Conservation (phyloP, 2,113 vertebrate species). For the Callocephalon fimbriatum region DNA sequence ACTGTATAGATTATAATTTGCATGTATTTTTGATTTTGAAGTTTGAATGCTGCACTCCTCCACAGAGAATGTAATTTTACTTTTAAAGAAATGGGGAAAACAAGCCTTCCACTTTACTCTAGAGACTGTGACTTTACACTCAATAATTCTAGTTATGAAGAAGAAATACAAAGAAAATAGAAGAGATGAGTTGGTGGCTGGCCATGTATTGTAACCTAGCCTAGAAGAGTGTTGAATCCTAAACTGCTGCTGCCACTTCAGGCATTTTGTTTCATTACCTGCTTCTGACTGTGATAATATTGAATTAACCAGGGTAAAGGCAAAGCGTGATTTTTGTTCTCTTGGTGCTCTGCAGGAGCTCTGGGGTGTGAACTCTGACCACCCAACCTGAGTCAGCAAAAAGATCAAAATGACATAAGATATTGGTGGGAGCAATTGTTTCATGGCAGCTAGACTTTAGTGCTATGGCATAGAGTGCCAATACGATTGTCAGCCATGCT, state of each 20-base stretch:
- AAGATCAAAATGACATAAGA: neutral
- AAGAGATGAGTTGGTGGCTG: neutral
- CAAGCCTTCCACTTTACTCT: neutral
- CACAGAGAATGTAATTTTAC: neutral
- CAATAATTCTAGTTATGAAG: neutral
- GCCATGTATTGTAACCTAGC: neutral
- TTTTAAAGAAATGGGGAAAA: neutral
- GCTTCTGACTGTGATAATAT: neutral
- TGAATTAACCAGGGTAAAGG: neutral
- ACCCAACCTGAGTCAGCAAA: neutral
- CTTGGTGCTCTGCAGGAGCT: neutral
- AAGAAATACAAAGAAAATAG: neutral
- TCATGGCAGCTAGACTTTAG: neutral
- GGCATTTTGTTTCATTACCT: neutral
- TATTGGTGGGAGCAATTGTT: neutral
- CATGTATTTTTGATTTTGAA: neutral
- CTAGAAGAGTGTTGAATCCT: neutral
- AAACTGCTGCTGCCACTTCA: neutral
- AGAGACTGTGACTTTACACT: neutral
- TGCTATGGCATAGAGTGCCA: neutral
- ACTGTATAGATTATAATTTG: neutral
- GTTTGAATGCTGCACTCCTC: neutral
- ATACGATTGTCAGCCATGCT: fast-evolving
- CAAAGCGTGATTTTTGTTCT: neutral
- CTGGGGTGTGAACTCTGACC: neutral